phyloP scores from a whole-genome alignment of 2,797 vertebrate genomes.

The Microtus californicus region DNA sequence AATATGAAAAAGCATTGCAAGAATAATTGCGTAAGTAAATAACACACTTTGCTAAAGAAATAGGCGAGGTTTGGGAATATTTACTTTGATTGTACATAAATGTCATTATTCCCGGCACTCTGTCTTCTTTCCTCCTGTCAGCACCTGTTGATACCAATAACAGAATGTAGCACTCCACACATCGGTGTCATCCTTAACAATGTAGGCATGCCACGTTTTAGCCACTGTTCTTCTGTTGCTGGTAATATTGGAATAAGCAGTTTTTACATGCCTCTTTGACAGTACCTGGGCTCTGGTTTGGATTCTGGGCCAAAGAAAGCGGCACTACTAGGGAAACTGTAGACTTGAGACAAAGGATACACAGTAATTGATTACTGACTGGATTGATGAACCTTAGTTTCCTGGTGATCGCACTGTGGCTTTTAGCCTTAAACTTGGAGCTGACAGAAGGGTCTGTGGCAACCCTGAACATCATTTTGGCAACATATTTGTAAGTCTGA shows the following conservation, averaged over 20 bases:
- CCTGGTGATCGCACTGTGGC: no score
- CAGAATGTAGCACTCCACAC: background rate
- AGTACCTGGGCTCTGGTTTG: background rate
- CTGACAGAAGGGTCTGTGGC: background rate
- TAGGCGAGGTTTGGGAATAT: background rate
- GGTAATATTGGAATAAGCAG: background rate
- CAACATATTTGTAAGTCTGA: background rate
- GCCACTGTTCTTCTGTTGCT: background rate
- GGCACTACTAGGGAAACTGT: background rate
- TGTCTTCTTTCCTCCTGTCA: background rate
- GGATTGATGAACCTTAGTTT: background rate
- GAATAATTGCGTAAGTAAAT: background rate
- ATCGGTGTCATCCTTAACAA: background rate
- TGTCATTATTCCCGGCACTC: background rate
- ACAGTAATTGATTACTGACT: fast-evolving
- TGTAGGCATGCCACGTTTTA: background rate
- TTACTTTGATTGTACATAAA: background rate
- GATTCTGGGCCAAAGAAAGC: background rate
- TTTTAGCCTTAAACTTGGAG: background rate
- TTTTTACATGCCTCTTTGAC: background rate
- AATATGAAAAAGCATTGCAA: background rate
- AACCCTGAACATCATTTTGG: background rate
- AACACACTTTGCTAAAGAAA: background rate
- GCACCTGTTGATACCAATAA: background rate
- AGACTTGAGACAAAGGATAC: background rate